Conservation (phyloP, 2,888 invertebrate genomes). For the Spisula solida region DNA sequence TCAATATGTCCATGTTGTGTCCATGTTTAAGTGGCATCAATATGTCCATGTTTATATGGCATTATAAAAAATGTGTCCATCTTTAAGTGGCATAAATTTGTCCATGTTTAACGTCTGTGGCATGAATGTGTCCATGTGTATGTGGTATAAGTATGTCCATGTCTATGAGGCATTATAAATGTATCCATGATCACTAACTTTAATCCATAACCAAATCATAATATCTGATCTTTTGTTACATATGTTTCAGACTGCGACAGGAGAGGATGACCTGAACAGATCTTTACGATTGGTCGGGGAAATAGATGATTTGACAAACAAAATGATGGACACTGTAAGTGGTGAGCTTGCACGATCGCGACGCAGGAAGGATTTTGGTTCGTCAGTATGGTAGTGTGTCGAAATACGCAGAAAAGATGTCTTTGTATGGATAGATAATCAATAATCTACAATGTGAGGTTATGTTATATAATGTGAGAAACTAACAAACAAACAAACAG, state of each 20-base stretch:
- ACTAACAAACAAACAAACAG: not conserved
- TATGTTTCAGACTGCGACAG: conserved; percentile 69
- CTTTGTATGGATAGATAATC: not conserved
- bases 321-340: conserved; percentile 80
- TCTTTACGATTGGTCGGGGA: conserved; percentile 80
- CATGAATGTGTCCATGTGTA: too few relatives aligned
- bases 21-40: too few relatives aligned
- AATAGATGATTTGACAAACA: conserved; percentile 79
- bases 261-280: conserved; percentile 76
- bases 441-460: not conserved
- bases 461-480: not conserved
- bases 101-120: too few relatives aligned
- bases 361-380: conserved; percentile 79
- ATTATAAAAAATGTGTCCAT: too few relatives aligned
- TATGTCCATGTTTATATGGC: too few relatives aligned
- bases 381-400: conserved; percentile 72
- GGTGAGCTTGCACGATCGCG: conserved; percentile 74
- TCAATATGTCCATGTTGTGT: too few relatives aligned
- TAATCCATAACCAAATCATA: too few relatives aligned
- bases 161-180: too few relatives aligned
- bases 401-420: too few relatives aligned
- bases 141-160: too few relatives aligned
- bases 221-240: not conserved
- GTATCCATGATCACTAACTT: too few relatives aligned
- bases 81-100: too few relatives aligned